These are phyloP conservation scores for Morelia viridis DNA, from an alignment of 2,797 vertebrate genomes.

Conservation along the genomic window DNA sequence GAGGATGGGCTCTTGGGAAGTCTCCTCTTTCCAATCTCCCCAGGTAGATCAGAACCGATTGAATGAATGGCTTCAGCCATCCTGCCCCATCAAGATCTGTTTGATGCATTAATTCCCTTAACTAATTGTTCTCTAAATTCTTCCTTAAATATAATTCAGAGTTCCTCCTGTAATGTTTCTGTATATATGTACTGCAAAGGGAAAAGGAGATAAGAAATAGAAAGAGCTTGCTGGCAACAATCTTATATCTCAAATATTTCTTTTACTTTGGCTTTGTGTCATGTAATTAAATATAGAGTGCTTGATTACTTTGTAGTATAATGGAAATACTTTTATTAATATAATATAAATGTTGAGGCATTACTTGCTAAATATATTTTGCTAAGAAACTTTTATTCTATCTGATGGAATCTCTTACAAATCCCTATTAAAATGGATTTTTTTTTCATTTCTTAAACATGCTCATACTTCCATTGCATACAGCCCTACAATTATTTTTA, in stretches of 20 bases:
- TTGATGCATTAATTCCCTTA: background rate
- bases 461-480: slow-evolving; percentile 40
- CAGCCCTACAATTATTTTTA: slow-evolving; percentile 45
- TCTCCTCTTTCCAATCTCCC: no score
- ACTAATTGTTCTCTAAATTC: background rate
- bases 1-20: no score
- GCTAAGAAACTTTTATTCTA: background rate
- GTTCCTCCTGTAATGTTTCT: background rate
- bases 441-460: background rate
- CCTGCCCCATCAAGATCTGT: background rate
- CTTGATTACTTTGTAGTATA: background rate
- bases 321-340: background rate
- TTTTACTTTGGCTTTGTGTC: background rate
- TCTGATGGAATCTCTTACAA: slow-evolving; percentile 60
- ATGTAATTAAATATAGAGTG: background rate
- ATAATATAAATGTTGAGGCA: background rate
- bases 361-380: background rate
- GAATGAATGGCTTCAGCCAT: background rate
- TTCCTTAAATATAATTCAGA: background rate
- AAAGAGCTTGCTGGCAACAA: no score
- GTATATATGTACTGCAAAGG: background rate
- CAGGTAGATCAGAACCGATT: no score
- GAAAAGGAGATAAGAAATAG: background rate
- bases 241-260: background rate
- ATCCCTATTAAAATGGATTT: slow-evolving; percentile 51